Percentiles rank a stretch among this genome's conserved stretches.
Conservation (phyloP, 2,113 vertebrate species). For the Sinocyclocheilus maitianheensis region DNA sequence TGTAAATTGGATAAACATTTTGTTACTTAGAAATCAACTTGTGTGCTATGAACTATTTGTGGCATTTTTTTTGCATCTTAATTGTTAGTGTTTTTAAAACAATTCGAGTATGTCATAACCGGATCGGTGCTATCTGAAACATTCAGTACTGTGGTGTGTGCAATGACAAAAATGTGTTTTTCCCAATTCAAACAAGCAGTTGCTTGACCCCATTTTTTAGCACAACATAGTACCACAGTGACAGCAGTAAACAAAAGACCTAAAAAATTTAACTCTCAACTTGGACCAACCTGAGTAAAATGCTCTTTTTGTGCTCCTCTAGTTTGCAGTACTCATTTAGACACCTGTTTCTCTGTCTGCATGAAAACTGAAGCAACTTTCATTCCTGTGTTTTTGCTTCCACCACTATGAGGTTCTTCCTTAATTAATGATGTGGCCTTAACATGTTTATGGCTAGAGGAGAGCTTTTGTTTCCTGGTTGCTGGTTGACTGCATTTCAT, state of each 20-base stretch:
- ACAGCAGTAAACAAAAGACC: background rate
- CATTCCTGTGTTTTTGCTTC: slow-evolving; percentile 1
- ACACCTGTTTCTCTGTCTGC: slow-evolving; percentile 8
- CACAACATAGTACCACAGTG: background rate
- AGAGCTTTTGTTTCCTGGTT: slow-evolving; percentile 46
- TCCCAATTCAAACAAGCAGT: background rate
- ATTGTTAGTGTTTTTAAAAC: slow-evolving; percentile 42
- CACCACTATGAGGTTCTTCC: slow-evolving; percentile 10
- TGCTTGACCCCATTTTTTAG: background rate
- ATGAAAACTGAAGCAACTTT: background rate
- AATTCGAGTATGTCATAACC: slow-evolving; percentile 42
- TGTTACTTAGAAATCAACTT: slow-evolving; percentile 27
- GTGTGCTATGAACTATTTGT: slow-evolving; percentile 21
- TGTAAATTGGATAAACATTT: background rate
- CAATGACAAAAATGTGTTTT: slow-evolving; percentile 49
- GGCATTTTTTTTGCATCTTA: background rate
- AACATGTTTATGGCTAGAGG: slow-evolving; percentile 2
- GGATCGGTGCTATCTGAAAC: slow-evolving; percentile 35
- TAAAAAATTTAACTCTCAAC: slow-evolving; percentile 15
- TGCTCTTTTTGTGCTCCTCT: slow-evolving; percentile 23
- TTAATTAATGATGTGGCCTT: slow-evolving; percentile 24
- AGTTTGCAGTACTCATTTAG: background rate
- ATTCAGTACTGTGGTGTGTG: background rate
- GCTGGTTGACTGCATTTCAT: slow-evolving; percentile 61
- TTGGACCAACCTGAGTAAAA: slow-evolving; percentile 40